Evolutionary conservation across 2,113 vertebrate species (phyloP).

Genomic region (Gymnobelideus leadbeateri): DNA sequence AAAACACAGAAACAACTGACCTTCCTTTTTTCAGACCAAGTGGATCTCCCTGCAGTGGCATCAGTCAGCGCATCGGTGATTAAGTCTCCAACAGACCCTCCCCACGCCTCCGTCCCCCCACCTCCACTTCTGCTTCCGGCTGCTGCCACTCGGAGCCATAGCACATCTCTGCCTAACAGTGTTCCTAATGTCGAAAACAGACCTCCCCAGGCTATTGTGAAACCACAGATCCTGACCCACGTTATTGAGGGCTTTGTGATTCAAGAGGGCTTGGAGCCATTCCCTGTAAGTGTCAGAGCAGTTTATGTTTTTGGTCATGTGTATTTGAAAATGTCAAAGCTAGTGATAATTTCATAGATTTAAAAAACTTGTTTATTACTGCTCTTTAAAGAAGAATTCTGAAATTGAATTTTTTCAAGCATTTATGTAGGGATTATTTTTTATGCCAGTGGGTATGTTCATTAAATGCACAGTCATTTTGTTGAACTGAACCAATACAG

Average conservation of each 20-base stretch:
- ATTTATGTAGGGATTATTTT: slow-evolving; percentile 33
- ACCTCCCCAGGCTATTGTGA: slow-evolving; percentile 91
- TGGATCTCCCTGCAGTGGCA: slow-evolving; percentile 83
- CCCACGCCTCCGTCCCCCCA: slow-evolving; percentile 87
- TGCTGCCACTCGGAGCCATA: slow-evolving; percentile 87
- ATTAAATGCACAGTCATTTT: slow-evolving; percentile 50
- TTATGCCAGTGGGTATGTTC: neutral
- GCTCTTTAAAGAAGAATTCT: slow-evolving; percentile 33
- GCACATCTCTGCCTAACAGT: slow-evolving; percentile 85
- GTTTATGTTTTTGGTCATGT: slow-evolving; percentile 21
- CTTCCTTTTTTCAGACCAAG: slow-evolving; percentile 83
- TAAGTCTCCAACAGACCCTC: slow-evolving; percentile 88
- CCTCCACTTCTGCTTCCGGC: slow-evolving; percentile 89
- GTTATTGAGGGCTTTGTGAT: slow-evolving; percentile 99
- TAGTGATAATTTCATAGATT: neutral
- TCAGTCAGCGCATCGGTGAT: slow-evolving; percentile 90
- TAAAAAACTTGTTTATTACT: neutral
- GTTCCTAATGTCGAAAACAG: slow-evolving; percentile 87
- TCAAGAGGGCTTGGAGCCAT: slow-evolving; percentile 96
- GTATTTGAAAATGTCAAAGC: too few species aligned
- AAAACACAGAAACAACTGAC: slow-evolving; percentile 40
- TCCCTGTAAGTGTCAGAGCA: slow-evolving; percentile 89
- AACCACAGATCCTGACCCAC: slow-evolving; percentile 94
- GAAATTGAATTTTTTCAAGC: slow-evolving; percentile 29
- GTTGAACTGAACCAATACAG: slow-evolving; percentile 29